These are phyloP conservation scores for Decapterus maruadsi DNA, from an alignment of 2,797 vertebrate species.

Conservation along the genomic window DNA sequence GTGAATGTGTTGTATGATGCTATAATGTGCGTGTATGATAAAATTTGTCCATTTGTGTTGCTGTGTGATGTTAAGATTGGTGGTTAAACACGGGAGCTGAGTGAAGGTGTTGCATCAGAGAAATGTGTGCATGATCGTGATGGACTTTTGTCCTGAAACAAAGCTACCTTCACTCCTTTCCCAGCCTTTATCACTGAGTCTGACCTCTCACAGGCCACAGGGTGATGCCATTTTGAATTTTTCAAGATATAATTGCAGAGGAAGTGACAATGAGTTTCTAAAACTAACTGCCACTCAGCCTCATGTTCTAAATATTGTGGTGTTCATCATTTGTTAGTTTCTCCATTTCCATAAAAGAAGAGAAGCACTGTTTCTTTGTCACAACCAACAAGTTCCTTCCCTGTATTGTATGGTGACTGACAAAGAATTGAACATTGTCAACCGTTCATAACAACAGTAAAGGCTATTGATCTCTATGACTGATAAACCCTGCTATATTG, in stretches of 20 bases:
- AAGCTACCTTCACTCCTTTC: constrained; percentile 13
- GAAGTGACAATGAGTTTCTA: too few species aligned
- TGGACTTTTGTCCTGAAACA: constrained; percentile 13
- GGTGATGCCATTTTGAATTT: neutral
- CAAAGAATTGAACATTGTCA: constrained; percentile 11
- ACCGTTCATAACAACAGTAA: neutral
- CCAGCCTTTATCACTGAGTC: constrained; percentile 6
- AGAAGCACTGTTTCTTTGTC: neutral
- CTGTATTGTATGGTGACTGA: constrained; percentile 5
- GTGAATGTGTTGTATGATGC: constrained; percentile 34
- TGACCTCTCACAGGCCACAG: neutral
- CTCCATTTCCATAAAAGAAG: neutral
- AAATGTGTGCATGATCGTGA: constrained; percentile 11
- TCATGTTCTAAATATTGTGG: constrained; percentile 11
- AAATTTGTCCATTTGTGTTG: constrained; percentile 33
- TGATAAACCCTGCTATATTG: neutral
- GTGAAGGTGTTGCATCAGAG: neutral
- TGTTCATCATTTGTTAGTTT: neutral
- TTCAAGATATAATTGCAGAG: constrained; percentile 1
- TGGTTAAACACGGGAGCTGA: constrained; percentile 17
- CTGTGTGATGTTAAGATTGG: constrained; percentile 31
- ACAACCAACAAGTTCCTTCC: neutral
- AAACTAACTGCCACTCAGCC: constrained; percentile 5
- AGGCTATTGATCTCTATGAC: constrained; percentile 30
- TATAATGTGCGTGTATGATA: constrained; percentile 28